Evolutionary conservation across 1,140 invertebrate species (phyloP), one percentile per base, ranked within the genome.

Genomic region (Drosophila murphyi): DNA sequence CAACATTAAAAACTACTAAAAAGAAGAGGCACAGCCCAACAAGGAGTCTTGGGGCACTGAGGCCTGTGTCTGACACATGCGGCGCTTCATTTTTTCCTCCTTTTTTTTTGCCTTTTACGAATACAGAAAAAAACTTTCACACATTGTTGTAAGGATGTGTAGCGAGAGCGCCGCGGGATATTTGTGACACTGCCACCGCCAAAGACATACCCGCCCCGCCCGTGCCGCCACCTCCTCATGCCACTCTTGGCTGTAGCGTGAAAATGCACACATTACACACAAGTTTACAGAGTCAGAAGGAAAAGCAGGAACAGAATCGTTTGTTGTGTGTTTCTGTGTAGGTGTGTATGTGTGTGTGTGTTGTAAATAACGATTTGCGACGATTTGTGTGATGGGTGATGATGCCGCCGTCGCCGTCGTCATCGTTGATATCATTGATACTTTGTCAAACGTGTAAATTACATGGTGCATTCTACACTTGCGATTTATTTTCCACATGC

Each of bases 1-100:
- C 75, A 89, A 81, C 85, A 89, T 85, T 89, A 89, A 89, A 89
- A 89, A 89, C 85, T 89, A 89, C 85, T 89, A 89, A 89, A 89
- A 67, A 73, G 62, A 5, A 61, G 47, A 67, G 52, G 70, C 57
- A 57, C 52, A 71, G 59, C 10, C 52, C 45, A 48, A 63, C 7
- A 59, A 29, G 31, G 31, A 55, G 54, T 37, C n/a, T 39, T 55
- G 3, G 31, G 59, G 45, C 47, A 59, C 52, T 54, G 50, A 54
- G 51, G 65, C 77, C 83, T 88, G 83, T 89, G 73, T 76, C 80
- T 88, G 83, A 90, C 85, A 89, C 85, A 90, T 90, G 86, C 78
- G 81, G 85, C 59, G 86, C 78, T 80, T 76, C 73, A 70, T 78
- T 80, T 80, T 78, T 41, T 8, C 12, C 0, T 12, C 12, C 12